These are phyloP conservation scores for Acholoe squamosa DNA, from an alignment of 2,888 invertebrate species.

Conservation along the genomic window DNA sequence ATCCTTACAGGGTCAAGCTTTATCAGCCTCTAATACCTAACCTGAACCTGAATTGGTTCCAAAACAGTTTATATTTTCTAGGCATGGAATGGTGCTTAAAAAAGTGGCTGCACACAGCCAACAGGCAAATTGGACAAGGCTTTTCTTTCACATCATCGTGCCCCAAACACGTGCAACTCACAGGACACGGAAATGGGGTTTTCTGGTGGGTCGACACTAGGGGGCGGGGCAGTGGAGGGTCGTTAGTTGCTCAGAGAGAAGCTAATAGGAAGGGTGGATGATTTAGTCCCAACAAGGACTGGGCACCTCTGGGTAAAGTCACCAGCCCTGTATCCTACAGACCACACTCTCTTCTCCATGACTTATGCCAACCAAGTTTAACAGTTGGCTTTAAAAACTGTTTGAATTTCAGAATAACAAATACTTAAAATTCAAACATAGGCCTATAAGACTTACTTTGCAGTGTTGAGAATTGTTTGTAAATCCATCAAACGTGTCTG, in stretches of 20 bases:
- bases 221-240: background rate
- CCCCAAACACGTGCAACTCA: background rate
- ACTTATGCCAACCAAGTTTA: too few species aligned
- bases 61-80: background rate
- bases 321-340: background rate
- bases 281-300: background rate
- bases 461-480: too few species aligned
- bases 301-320: background rate
- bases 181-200: background rate
- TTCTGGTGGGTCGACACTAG: background rate
- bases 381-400: too few species aligned
- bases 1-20: too few species aligned
- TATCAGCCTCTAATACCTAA: background rate
- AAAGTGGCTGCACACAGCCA: background rate
- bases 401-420: too few species aligned
- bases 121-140: constrained; percentile 8
- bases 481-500: too few species aligned
- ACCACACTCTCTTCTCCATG: too few species aligned
- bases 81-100: background rate
- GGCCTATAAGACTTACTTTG: too few species aligned
- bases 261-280: background rate
- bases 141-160: background rate
- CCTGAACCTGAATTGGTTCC: background rate
- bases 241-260: background rate
- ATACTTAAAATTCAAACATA: too few species aligned